Percentiles rank a stretch among this genome's conserved stretches.
Evolutionary conservation across 64 coral and sea anemone species (phyloP).

Genomic region (Montipora sp.): DNA sequence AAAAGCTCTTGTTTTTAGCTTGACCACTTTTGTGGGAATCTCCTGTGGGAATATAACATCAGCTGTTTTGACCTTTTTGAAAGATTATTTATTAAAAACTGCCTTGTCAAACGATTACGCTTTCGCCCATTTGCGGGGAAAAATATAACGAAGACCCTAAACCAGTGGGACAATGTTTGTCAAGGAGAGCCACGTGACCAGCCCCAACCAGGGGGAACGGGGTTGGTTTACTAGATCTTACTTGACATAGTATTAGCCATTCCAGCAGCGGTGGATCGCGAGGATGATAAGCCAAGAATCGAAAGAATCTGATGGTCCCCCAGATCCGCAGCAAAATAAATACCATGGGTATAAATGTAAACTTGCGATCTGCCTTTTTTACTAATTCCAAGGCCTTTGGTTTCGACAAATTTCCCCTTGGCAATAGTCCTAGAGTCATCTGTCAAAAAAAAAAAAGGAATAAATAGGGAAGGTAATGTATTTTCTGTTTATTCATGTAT

Average conservation of each 20-base stretch:
- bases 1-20: no score
- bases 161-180: no score
- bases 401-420: slow-evolving; percentile 12
- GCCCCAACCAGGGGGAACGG: no score
- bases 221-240: neutral
- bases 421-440: neutral
- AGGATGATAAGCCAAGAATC: slow-evolving; percentile 14
- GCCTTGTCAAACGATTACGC: no score
- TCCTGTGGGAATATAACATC: no score
- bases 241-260: slow-evolving; percentile 60
- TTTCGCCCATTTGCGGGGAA: no score
- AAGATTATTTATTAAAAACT: no score
- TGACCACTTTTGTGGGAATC: no score
- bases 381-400: slow-evolving; percentile 18
- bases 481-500: no score
- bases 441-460: neutral
- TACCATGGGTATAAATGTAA: slow-evolving; percentile 67
- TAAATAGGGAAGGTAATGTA: neutral
- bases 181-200: no score
- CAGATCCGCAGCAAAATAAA: slow-evolving; percentile 74
- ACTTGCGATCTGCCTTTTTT: slow-evolving; percentile 61
- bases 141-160: no score
- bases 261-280: neutral
- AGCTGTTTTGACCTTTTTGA: no score
- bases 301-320: slow-evolving; percentile 77